phyloP scores from a whole-genome alignment of 1,140 invertebrate species.

The Apis florea region DNA sequence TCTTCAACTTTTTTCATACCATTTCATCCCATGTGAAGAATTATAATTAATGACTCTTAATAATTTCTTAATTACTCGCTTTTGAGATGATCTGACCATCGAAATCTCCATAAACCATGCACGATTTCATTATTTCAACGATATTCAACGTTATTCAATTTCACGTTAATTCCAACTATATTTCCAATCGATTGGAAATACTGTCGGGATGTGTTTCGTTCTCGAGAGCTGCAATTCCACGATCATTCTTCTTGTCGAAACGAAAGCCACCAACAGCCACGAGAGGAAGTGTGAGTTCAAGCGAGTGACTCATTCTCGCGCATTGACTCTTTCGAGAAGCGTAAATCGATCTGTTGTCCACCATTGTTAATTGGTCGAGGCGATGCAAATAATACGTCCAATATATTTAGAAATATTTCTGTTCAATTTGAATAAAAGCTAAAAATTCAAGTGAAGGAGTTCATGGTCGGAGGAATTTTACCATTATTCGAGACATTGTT shows the following conservation, averaged over 20 bases:
- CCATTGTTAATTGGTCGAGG: neutral
- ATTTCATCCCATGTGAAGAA: neutral
- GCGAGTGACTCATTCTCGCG: neutral
- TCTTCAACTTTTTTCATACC: neutral
- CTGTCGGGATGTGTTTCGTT: neutral
- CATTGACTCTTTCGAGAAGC: neutral
- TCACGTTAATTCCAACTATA: neutral
- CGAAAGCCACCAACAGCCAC: neutral
- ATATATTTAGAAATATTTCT: no score
- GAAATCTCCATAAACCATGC: neutral
- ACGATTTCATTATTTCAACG: neutral
- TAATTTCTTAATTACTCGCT: neutral
- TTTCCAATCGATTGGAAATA: neutral
- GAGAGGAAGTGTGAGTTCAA: conserved; percentile 16
- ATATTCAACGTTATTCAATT: neutral
- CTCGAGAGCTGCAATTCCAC: neutral
- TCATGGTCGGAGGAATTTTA: no score
- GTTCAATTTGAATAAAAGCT: no score
- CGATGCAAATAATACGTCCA: no score
- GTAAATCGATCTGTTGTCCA: neutral
- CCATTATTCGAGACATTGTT: neutral
- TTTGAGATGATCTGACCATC: neutral
- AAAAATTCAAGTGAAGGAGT: no score
- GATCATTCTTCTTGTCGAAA: neutral
- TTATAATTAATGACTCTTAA: conserved; percentile 2